These are phyloP conservation scores for Bugula neritina DNA, from an alignment of 2,888 invertebrate species.

Conservation along the genomic window DNA sequence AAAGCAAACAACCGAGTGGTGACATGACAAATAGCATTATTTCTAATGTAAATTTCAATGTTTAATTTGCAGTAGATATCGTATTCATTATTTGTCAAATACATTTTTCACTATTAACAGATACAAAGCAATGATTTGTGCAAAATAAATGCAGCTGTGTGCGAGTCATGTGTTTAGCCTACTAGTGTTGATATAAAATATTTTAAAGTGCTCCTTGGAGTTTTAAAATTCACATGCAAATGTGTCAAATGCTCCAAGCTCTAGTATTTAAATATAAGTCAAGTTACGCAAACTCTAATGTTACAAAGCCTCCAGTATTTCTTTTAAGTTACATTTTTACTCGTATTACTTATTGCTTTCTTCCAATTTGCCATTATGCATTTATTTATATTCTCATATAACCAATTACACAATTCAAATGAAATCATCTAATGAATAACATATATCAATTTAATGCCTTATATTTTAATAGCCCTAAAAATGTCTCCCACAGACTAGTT, in stretches of 20 bases:
- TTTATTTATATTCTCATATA: too few relatives aligned
- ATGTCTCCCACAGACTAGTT: too few relatives aligned
- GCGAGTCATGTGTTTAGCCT: background rate
- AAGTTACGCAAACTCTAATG: background rate
- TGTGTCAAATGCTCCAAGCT: background rate
- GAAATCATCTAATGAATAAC: too few relatives aligned
- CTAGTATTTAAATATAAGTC: background rate
- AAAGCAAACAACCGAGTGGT: constrained; percentile 21
- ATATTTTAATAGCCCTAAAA: too few relatives aligned
- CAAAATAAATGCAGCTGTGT: constrained; percentile 24
- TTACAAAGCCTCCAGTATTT: background rate
- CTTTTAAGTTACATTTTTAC: too few relatives aligned
- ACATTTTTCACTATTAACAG: constrained; percentile 19
- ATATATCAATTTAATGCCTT: too few relatives aligned
- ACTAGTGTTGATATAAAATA: constrained; percentile 22
- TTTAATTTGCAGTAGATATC: constrained; percentile 4
- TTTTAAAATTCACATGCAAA: background rate
- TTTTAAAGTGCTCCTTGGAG: constrained; percentile 24
- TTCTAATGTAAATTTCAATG: constrained; percentile 2
- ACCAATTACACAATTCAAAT: too few relatives aligned
- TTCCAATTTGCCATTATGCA: too few relatives aligned
- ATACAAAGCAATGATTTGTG: constrained; percentile 26
- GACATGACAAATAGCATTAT: constrained; percentile 16
- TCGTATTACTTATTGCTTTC: too few relatives aligned
- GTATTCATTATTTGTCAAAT: constrained; percentile 22